Percentiles rank a stretch among this genome's conserved stretches.
Evolutionary conservation across 2,888 invertebrate genomes (phyloP).

Genomic region (Pomacea canaliculata): DNA sequence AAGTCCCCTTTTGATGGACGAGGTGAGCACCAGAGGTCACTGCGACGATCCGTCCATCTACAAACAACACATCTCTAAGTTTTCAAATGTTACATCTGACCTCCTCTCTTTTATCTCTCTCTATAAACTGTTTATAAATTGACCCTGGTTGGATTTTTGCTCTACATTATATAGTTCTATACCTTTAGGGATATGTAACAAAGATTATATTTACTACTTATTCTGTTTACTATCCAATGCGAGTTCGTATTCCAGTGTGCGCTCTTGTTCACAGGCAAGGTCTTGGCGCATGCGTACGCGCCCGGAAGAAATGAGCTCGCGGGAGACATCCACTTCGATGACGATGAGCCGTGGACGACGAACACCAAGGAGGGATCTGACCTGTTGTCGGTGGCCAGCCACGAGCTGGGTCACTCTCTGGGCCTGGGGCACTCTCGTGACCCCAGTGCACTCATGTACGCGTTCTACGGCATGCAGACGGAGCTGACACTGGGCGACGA

Average conservation of each 20-base stretch:
- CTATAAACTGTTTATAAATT: neutral
- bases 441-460: slow-evolving; percentile 61
- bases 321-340: slow-evolving; percentile 66
- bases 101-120: slow-evolving; percentile 9
- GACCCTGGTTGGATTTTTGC: too few species aligned
- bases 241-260: too few species aligned
- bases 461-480: slow-evolving; percentile 49
- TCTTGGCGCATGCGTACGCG: slow-evolving; percentile 62
- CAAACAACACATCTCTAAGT: neutral
- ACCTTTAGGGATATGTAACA: neutral
- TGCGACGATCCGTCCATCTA: neutral
- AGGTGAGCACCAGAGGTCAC: neutral
- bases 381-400: slow-evolving; percentile 58
- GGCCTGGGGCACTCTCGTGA: slow-evolving; percentile 64
- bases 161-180: neutral
- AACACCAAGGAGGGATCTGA: slow-evolving; percentile 42
- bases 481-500: slow-evolving; percentile 53
- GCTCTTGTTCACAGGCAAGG: neutral
- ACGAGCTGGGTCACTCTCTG: slow-evolving; percentile 67
- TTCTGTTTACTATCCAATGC: too few species aligned
- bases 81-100: neutral
- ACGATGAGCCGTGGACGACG: slow-evolving; percentile 62
- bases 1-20: neutral
- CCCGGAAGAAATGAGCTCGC: slow-evolving; percentile 43
- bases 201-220: too few species aligned